Conservation (phyloP, 2,888 invertebrate species). For the Allygus modestus region DNA sequence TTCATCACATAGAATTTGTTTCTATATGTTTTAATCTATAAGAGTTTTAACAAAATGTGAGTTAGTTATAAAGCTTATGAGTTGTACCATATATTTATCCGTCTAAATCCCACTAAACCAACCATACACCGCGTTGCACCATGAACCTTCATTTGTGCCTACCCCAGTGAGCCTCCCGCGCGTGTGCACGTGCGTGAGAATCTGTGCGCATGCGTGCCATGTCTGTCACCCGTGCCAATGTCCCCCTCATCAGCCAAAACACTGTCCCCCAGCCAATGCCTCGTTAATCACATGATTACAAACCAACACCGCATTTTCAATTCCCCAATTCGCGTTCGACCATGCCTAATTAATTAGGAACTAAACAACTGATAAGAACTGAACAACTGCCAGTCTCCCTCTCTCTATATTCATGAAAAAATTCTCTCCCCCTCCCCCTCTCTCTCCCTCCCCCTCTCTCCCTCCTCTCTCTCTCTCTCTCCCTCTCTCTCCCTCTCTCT, state of each 20-base stretch:
- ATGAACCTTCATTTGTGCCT: no score
- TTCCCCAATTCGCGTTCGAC: not conserved
- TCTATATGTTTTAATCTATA: no score
- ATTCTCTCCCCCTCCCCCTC: not conserved
- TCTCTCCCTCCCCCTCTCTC: slow-evolving; percentile 1
- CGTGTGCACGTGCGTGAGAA: no score
- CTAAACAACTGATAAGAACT: not conserved
- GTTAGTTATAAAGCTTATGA: no score
- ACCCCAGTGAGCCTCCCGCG: no score
- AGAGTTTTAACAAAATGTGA: no score
- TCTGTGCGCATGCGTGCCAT: not conserved
- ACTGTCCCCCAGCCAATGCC: not conserved
- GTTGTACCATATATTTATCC: no score
- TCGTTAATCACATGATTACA: not conserved
- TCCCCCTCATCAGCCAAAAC: not conserved
- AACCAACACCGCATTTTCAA: not conserved
- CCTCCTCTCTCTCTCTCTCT: not conserved
- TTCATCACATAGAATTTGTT: no score
- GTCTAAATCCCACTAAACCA: no score
- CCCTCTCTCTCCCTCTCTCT: slow-evolving; percentile 9
- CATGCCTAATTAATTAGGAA: not conserved
- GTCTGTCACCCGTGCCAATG: no score
- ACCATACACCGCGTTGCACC: no score
- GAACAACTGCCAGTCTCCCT: not conserved
- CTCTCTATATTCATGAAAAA: not conserved